Evolutionary conservation across 2,888 invertebrate species (phyloP), one percentile per base, ranked within the genome.

Genomic region (Serripes groenlandicus): DNA sequence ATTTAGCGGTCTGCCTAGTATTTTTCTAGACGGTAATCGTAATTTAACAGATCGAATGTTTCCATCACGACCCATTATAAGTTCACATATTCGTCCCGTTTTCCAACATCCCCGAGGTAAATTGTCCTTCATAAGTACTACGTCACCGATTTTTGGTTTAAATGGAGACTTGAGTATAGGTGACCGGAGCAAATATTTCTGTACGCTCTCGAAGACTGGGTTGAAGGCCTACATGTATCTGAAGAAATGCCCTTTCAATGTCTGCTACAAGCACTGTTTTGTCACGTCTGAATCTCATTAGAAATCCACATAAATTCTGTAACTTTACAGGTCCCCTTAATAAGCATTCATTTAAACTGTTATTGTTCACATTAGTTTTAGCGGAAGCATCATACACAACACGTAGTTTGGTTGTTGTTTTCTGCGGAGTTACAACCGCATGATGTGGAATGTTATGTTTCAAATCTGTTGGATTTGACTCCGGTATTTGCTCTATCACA

Each of bases 231-330:
- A 83, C 49, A n/a, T n/a, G n/a, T 23, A 56, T 49, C 32, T 81
- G 62, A 9, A 81, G 49, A 26, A 78, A 81, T 0, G 75, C 78
- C 34, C 81, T 85, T 42, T 85, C 78, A 30, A 78, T 85, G 49
- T 84, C 84, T 3, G 76, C 54, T 3, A 78, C 64, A 5, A 84
- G 23, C n/a, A 73, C 81, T 5, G 62, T 34, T 58, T 35, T 32
- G 28, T 60, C 11, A n/a, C 71, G n/a, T 60, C 75, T 49, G 42
- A 80, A 84, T 66, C 78, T 18, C 75, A 80, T 56, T n/a, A 80
- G 54, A 32, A 78, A 64, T 0, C 77, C 80, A 49, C 76, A 73
- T 9, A 83, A 26, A 58, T 83, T 71, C 15, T 74, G 71, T 15
- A 76, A 21, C 60, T 74, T 28, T 11, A 81, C 78, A 32, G 77